phyloP scores from a whole-genome alignment of 2,888 invertebrate genomes.

The Drosophila tripunctata region DNA sequence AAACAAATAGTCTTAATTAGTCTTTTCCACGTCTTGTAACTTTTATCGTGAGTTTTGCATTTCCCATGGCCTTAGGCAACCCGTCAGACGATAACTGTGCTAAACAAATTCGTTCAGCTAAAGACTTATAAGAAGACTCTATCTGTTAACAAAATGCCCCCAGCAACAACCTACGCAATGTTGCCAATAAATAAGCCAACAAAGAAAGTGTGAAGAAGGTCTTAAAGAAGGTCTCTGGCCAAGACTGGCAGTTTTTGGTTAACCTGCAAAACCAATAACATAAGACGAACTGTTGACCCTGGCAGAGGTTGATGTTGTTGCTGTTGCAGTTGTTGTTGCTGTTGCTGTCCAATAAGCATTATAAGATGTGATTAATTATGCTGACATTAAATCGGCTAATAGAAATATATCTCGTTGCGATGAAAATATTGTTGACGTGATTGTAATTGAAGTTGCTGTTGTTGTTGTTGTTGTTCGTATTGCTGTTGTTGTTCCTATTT shows the following conservation, averaged over 20 bases:
- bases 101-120: constrained; percentile 49
- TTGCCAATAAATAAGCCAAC: constrained; percentile 64
- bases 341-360: constrained; percentile 51
- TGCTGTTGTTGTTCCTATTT: constrained; percentile 12
- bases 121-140: constrained; percentile 26
- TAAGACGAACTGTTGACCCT: constrained; percentile 67
- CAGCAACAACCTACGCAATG: constrained; percentile 73
- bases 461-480: constrained; percentile 33
- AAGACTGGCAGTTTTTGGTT: constrained; percentile 35
- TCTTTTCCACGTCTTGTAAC: constrained; percentile 1
- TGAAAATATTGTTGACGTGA: constrained; percentile 79
- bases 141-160: constrained; percentile 62
- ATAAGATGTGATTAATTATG: constrained; percentile 75
- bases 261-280: constrained; percentile 49
- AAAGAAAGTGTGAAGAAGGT: constrained; percentile 75
- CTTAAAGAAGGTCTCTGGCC: constrained; percentile 40
- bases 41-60: constrained; percentile 8
- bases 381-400: constrained; percentile 80
- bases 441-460: constrained; percentile 74
- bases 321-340: constrained; percentile 29
- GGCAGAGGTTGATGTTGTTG: constrained; percentile 22
- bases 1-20: too few relatives aligned
- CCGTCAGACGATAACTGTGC: constrained; percentile 32
- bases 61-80: constrained; percentile 29
- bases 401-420: constrained; percentile 79